Evolutionary conservation across 2,888 invertebrate species (phyloP).

Genomic region (Cetonia aurata): DNA sequence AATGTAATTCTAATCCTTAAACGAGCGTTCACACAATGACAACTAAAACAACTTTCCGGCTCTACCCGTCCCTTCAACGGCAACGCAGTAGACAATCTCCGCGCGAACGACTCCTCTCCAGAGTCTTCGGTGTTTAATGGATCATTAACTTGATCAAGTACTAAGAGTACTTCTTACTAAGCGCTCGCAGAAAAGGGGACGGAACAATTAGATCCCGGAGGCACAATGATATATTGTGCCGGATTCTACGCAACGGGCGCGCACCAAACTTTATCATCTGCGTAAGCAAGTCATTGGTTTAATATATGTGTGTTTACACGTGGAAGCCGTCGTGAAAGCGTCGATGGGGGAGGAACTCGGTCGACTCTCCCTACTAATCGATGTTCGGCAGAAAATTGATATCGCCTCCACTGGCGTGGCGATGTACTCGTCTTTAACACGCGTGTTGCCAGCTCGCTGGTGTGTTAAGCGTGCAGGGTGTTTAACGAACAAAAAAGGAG

Average conservation of each 20-base stretch:
- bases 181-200: conserved; percentile 8
- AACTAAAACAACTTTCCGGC: too few species aligned
- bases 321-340: conserved; percentile 11
- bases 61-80: not conserved
- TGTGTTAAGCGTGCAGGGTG: not conserved
- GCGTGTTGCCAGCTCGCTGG: conserved; percentile 4
- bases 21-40: too few species aligned
- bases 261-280: conserved; percentile 24
- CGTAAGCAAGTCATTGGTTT: conserved; percentile 36
- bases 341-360: conserved; percentile 20
- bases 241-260: conserved; percentile 26
- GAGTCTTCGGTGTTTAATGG: conserved; percentile 27
- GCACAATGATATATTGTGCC: conserved; percentile 26
- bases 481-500: conserved; percentile 23
- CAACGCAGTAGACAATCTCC: not conserved
- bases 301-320: conserved; percentile 33
- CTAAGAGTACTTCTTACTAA: conserved; percentile 13
- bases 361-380: conserved; percentile 22
- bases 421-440: not conserved
- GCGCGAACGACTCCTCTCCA: not conserved
- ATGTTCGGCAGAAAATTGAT: conserved; percentile 28
- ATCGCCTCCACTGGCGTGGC: not conserved
- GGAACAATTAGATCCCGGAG: conserved; percentile 27
- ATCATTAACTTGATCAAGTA: conserved; percentile 34
- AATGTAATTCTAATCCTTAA: too few species aligned